Evolutionary conservation across 2,797 vertebrate genomes (phyloP), one percentile per base, ranked within the genome.

Genomic region (Spea hammondii): DNA sequence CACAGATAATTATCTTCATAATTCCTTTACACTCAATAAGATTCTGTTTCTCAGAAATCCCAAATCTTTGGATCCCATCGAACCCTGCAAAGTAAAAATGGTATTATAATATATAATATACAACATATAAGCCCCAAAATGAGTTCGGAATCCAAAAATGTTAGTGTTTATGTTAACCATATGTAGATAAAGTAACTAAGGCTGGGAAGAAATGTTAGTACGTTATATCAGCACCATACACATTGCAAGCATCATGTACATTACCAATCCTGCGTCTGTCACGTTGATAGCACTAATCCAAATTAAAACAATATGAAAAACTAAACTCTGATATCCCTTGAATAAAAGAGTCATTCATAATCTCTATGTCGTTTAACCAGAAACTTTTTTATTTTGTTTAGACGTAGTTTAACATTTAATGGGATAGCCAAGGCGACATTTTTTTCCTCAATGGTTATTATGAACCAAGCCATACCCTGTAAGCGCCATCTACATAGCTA

Each of bases 1-100:
- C 11, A 76, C 50, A 72, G 79, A 81, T 81, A 70, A 46, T 67
- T 81, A 76, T 81, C 74, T 76, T 72, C 48, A 72, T 77, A 72
- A 67, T 60, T 76, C 62, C 70, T 80, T 74, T 79, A 77, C 79
- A 71, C 74, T 70, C 12, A 32, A 6, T 53, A 57, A 74, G 65
- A 69, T 74, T 74, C 64, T 6, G 66, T 79, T 79, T 79, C 78
- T 74, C 11, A 55, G 66, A 79, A 79, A 74, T 74, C 32, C 65
- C 57, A 59, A 54, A 47, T 74, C 49, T 62, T 79, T 55, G 65
- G 78, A 45, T 65, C 66, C 60, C 62, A 79, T 79, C n/a, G 66
- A 67, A 49, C 78, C 48, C 50, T 74, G 47, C 70, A 12, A 70
- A 73, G 54, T 47, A 74, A 74, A 68, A 47, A 74, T 54, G 67